Base-by-base conservation (phyloP, 1,140 invertebrate species). In the Pomacea maculata region DNA sequence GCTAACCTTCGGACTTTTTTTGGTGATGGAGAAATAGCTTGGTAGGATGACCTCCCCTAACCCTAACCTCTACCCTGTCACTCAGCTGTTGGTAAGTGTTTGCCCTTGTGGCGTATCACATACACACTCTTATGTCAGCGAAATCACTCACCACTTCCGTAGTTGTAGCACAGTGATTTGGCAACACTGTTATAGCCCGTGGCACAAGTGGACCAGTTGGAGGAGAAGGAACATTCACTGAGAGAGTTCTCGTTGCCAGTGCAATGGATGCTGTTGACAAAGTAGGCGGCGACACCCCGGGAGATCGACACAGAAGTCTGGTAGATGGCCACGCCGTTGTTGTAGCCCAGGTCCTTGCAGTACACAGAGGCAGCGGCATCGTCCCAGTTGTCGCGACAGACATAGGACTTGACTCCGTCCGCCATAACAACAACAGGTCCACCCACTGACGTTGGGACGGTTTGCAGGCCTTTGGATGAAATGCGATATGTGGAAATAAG, bases 311-410 rank as follows among this genome's bases (percentile, higher is more conserved):
- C 25, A 25, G 25, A 25, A 15, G 57, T 64, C 61, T n/a, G 14
- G 29, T 8, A 29, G 64, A 71, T 64, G 10, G 80, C 80, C 64
- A n/a, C 25, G 57, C 80, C 80, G 21, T n/a, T 45, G 19, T 17
- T 17, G 68, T 34, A 86, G 93, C 95, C 95, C 34, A 95, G 86
- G 86, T 95, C 94, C 67, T 91, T 92, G 85, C 95, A 96, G 34
- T 94, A 92, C 0, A 96, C 92, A 83, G 94, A 91, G 3, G 94
- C 95, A 82, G 95, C 93, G 29, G 89, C 92, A 67, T 95, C 88
- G 1, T 93, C 93, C 84, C 95, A 96, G 77, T 93, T 92, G 85
- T 95, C 94, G 86, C 95, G 95, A 88, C 95, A 96, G 19, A 96
- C 92, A 14, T 17, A 52, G 9, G 83, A 94, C 93, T 3, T 95